Evolutionary conservation across 2,797 vertebrate genomes (phyloP).

Genomic region (Toxotes lorentzi): DNA sequence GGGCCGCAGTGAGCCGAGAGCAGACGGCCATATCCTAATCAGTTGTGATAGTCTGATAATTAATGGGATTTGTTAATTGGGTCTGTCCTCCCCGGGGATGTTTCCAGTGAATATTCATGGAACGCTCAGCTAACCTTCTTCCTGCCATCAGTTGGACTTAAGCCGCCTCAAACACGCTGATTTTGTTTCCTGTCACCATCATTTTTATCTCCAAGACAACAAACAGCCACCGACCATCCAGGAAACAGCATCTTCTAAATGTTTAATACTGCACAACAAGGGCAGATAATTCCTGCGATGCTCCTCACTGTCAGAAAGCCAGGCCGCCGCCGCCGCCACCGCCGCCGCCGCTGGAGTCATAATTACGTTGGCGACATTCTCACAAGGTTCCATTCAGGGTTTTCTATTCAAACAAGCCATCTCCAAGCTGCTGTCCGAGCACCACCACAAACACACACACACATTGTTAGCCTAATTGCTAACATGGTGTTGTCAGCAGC

Average conservation of each 20-base stretch:
- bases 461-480: constrained; percentile 55
- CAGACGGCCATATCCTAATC: constrained; percentile 80
- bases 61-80: constrained; percentile 86
- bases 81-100: constrained; percentile 73
- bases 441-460: constrained; percentile 7
- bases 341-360: constrained; percentile 46
- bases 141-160: constrained; percentile 66
- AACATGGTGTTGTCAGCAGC: constrained; percentile 37
- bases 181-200: constrained; percentile 47
- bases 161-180: constrained; percentile 46
- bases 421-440: constrained; percentile 22
- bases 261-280: constrained; percentile 61
- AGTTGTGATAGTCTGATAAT: constrained; percentile 84
- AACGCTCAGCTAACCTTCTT: constrained; percentile 74
- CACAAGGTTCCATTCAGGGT: constrained; percentile 60
- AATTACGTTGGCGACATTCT: constrained; percentile 64
- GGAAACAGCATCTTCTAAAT: constrained; percentile 68
- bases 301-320: constrained; percentile 62
- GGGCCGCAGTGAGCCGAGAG: constrained; percentile 73
- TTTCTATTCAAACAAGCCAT: constrained; percentile 56
- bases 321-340: constrained; percentile 41
- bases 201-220: constrained; percentile 57
- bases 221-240: constrained; percentile 41
- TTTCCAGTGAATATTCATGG: constrained; percentile 76
- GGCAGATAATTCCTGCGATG: constrained; percentile 70